Percentiles rank a stretch among this genome's conserved stretches.
Evolutionary conservation across 1,140 invertebrate species (phyloP).

Genomic region (Metopolophium dirhodum): DNA sequence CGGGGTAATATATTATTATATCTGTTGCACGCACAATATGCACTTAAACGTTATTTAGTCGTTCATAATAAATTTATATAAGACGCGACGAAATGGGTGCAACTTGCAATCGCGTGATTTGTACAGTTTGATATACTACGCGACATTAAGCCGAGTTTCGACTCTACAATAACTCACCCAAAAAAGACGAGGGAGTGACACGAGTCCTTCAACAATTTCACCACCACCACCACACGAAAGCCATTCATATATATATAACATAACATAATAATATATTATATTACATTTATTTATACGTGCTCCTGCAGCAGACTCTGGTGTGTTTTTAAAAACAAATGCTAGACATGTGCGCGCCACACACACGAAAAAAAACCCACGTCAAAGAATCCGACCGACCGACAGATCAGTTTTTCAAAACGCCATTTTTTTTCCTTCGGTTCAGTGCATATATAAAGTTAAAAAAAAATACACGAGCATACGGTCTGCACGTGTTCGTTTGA

Average conservation of each 20-base stretch:
- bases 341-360: slow-evolving; percentile 20
- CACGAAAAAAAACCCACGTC: not conserved
- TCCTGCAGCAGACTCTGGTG: not conserved
- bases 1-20: not conserved
- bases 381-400: not conserved
- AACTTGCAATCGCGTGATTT: not conserved
- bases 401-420: slow-evolving; percentile 6
- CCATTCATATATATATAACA: not conserved
- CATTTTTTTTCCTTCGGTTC: slow-evolving; percentile 4
- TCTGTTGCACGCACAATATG: not conserved
- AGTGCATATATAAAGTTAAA: not conserved
- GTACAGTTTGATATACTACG: not conserved
- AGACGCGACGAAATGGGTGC: not conserved
- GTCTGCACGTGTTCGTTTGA: slow-evolving; percentile 16
- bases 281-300: not conserved
- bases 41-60: not conserved
- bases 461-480: not conserved
- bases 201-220: not conserved
- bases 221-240: not conserved
- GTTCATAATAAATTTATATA: not conserved
- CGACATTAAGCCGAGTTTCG: not conserved
- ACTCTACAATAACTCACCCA: not conserved
- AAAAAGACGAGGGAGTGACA: not conserved
- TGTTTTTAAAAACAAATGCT: not conserved
- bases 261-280: not conserved